phyloP scores from a whole-genome alignment of 2,888 invertebrate genomes.

The Dascillus cervinus region DNA sequence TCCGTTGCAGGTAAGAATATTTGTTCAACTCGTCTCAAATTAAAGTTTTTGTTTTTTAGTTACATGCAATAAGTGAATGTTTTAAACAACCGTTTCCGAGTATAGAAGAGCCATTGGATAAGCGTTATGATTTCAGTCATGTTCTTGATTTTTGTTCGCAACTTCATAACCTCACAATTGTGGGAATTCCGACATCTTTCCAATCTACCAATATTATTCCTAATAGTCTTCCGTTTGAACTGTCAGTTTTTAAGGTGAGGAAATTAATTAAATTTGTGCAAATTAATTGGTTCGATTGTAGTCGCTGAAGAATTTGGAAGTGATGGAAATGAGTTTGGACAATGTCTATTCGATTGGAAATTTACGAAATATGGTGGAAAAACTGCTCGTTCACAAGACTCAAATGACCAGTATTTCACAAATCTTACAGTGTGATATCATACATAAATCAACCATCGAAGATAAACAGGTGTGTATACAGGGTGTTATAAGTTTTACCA shows the following conservation, averaged over 20 bases:
- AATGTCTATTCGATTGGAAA: slow-evolving; percentile 55
- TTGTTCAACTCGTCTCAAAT: background rate
- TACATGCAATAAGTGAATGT: slow-evolving; percentile 84
- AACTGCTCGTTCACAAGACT: slow-evolving; percentile 59
- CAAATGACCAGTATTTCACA: slow-evolving; percentile 64
- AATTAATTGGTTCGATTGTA: slow-evolving; percentile 12
- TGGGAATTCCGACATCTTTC: slow-evolving; percentile 59
- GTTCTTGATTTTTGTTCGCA: slow-evolving; percentile 82
- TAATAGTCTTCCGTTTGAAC: slow-evolving; percentile 70
- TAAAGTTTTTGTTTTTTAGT: slow-evolving; percentile 47
- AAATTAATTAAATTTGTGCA: slow-evolving; percentile 3
- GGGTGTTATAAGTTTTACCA: background rate
- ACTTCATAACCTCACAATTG: slow-evolving; percentile 58
- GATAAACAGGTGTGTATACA: slow-evolving; percentile 32
- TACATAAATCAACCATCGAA: slow-evolving; percentile 56
- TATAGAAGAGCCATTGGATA: slow-evolving; percentile 67
- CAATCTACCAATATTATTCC: slow-evolving; percentile 80
- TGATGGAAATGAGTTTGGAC: slow-evolving; percentile 61
- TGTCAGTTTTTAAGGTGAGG: slow-evolving; percentile 69
- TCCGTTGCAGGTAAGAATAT: slow-evolving; percentile 61
- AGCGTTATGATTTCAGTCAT: slow-evolving; percentile 82
- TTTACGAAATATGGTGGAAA: slow-evolving; percentile 55
- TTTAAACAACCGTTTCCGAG: slow-evolving; percentile 80
- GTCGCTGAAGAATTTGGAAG: slow-evolving; percentile 58
- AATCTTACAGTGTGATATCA: slow-evolving; percentile 75